Evolutionary conservation across 2,113 vertebrate species (phyloP).

Genomic region (Donacobius atricapilla): DNA sequence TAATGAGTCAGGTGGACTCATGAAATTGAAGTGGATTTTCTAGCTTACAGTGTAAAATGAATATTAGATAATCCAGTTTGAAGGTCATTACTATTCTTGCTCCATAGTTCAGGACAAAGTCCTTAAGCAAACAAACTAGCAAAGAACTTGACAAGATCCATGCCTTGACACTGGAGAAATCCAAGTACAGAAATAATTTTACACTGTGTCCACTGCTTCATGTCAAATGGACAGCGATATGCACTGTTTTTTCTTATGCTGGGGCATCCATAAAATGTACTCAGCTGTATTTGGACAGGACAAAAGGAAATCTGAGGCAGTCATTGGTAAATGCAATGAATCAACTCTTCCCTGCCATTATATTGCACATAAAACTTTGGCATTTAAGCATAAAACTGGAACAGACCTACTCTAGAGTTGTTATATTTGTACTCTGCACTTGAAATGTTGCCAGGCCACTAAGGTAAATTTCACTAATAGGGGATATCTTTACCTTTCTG

Average conservation of each 20-base stretch:
- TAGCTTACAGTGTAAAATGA: background rate
- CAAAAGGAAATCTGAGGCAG: background rate
- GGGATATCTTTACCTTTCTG: background rate
- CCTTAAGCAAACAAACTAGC: conserved; percentile 9
- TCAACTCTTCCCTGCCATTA: background rate
- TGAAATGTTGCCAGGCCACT: background rate
- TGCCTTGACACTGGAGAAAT: conserved; percentile 9
- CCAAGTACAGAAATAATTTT: conserved; percentile 10
- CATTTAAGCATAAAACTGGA: background rate
- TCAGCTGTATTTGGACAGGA: background rate
- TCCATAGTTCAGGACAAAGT: background rate
- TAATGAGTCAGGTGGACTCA: background rate
- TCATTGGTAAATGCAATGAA: background rate
- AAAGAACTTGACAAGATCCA: conserved; percentile 28
- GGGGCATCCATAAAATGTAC: background rate
- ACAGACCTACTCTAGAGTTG: background rate
- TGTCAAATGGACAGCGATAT: background rate
- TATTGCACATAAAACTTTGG: background rate
- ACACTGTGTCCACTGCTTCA: background rate
- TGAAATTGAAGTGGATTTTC: background rate
- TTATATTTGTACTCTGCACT: background rate
- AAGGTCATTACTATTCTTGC: conserved; percentile 1
- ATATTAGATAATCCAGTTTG: background rate
- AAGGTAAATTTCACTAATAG: background rate
- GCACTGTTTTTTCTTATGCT: background rate